phyloP scores from a whole-genome alignment of 92 coral and sea anemone species.

The Zoanthus sociatus region DNA sequence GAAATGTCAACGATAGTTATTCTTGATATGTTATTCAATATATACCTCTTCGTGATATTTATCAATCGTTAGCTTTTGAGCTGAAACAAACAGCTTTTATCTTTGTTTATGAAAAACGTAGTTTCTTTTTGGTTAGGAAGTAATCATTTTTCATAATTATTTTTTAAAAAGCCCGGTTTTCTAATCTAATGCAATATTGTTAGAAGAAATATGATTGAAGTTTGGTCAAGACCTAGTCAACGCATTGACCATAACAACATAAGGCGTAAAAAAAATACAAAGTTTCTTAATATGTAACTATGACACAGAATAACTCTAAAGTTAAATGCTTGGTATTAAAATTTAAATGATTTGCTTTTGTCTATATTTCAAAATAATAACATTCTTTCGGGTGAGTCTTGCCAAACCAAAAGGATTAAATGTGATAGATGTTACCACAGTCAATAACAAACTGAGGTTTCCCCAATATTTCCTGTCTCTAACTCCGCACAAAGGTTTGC shows the following conservation, averaged over 20 bases:
- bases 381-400: neutral
- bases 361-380: neutral
- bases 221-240: neutral
- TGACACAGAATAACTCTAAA: neutral
- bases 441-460: neutral
- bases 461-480: neutral
- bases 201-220: neutral
- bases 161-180: neutral
- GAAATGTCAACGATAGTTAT: neutral
- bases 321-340: neutral
- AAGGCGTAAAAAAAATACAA: neutral
- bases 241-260: neutral
- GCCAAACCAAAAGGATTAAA: neutral
- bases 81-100: conserved; percentile 17
- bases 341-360: neutral
- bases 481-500: too few species aligned
- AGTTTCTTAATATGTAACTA: neutral
- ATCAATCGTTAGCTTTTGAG: neutral
- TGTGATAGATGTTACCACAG: neutral
- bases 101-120: neutral
- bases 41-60: neutral
- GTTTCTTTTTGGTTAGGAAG: conserved; percentile 24
- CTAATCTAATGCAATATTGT: neutral
- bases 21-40: neutral
- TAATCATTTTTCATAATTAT: conserved; percentile 28